Conservation (phyloP, 2,797 vertebrate species). For the Onychomys arenicola region DNA sequence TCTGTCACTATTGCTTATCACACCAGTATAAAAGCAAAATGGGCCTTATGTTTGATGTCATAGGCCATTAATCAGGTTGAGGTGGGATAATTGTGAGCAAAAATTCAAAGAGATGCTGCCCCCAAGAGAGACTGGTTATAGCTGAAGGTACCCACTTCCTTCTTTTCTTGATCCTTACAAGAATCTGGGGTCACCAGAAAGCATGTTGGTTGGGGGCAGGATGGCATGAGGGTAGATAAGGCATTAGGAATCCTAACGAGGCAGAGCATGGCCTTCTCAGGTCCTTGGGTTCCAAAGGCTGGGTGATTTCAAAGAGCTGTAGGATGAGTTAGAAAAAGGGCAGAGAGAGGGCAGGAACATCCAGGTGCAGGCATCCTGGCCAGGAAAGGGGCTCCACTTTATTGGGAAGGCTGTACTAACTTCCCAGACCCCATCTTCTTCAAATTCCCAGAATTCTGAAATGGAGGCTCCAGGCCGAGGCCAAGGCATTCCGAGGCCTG, state of each 20-base stretch:
- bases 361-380: background rate
- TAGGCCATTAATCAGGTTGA: background rate
- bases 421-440: background rate
- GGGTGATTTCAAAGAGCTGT: background rate
- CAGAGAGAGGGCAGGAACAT: background rate
- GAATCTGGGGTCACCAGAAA: background rate
- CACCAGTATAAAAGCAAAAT: background rate
- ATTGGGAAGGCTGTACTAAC: background rate
- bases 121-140: background rate
- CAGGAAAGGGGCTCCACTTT: background rate
- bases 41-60: background rate
- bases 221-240: background rate
- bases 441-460: background rate
- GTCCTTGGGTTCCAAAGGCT: background rate
- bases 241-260: background rate
- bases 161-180: background rate
- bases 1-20: background rate
- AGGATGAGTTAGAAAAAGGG: background rate
- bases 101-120: background rate
- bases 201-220: too few relatives aligned
- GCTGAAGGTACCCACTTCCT: background rate
- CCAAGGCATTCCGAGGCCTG: background rate
- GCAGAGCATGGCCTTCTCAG: rapidly evolving
- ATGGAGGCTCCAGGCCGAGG: background rate
- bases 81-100: background rate